These are phyloP conservation scores for Orthosia gothica DNA, from an alignment of 2,888 invertebrate species.

Conservation along the genomic window DNA sequence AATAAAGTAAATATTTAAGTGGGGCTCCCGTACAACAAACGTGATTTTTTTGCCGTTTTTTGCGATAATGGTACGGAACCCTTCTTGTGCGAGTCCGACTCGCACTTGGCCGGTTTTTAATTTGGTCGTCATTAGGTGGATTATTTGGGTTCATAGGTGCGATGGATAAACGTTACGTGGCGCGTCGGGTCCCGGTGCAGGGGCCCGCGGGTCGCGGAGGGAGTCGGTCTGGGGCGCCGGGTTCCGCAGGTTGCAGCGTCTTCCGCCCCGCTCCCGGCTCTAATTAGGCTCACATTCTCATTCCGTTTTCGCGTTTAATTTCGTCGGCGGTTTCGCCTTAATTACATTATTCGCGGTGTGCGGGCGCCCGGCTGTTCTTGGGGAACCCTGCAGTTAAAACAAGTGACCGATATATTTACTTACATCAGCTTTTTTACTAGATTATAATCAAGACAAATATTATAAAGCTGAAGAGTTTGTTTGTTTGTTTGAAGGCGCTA, in stretches of 20 bases:
- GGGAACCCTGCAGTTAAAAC: conserved; percentile 75
- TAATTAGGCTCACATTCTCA: conserved; percentile 92
- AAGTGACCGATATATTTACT: conserved; percentile 78
- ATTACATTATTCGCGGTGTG: conserved; percentile 91
- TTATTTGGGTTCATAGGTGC: conserved; percentile 34
- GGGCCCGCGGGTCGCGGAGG: conserved; percentile 37
- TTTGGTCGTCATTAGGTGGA: conserved; percentile 50
- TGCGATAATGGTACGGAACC: too few relatives aligned
- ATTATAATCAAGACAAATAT: too few relatives aligned
- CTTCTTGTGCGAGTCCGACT: too few relatives aligned
- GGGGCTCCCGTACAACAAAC: too few relatives aligned
- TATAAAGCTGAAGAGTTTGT: too few relatives aligned
- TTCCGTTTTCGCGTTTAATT: conserved; percentile 92
- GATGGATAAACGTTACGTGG: conserved; percentile 35
- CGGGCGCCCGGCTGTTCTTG: conserved; percentile 75
- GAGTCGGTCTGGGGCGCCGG: conserved; percentile 63
- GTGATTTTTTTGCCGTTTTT: too few relatives aligned
- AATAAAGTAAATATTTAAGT: too few relatives aligned
- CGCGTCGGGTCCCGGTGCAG: conserved; percentile 43
- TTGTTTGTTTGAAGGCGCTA: too few relatives aligned
- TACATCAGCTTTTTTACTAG: conserved; percentile 60
- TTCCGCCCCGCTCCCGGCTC: conserved; percentile 83
- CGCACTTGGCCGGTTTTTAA: too few relatives aligned
- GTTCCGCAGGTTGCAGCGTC: conserved; percentile 74
- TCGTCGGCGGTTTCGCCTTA: conserved; percentile 91